These are phyloP conservation scores for Keiferia lycopersicella DNA, from an alignment of 2,888 invertebrate species.

Conservation along the genomic window DNA sequence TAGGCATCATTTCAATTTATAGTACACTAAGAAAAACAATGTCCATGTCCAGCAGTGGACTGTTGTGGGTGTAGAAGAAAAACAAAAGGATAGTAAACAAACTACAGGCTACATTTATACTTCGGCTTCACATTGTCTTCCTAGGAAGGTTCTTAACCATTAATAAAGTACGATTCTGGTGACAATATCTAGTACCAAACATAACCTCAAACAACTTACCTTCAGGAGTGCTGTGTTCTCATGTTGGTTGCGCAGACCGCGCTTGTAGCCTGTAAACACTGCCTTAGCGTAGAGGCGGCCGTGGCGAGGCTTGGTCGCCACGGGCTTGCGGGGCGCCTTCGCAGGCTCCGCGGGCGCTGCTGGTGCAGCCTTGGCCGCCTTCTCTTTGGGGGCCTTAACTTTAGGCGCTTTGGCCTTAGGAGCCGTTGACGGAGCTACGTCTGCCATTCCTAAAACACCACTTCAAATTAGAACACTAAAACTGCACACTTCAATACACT, in stretches of 20 bases:
- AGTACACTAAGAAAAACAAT: background rate
- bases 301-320: constrained; percentile 82
- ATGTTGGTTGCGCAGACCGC: constrained; percentile 98
- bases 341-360: constrained; percentile 78
- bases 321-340: constrained; percentile 71
- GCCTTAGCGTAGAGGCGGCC: constrained; percentile 98
- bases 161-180: background rate
- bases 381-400: constrained; percentile 81
- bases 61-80: no score
- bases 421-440: constrained; percentile 76
- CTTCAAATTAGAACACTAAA: constrained; percentile 33
- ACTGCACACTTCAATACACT: constrained; percentile 37
- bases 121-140: background rate
- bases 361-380: constrained; percentile 78
- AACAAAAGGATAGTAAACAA: background rate
- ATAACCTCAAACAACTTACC: constrained; percentile 57
- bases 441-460: constrained; percentile 83
- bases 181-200: constrained; percentile 18
- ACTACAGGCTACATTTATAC: background rate
- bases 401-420: constrained; percentile 80
- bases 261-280: constrained; percentile 96
- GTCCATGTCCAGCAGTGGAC: no score
- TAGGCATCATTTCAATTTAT: constrained; percentile 59
- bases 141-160: no score
- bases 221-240: constrained; percentile 98